A percentile compares a stretch with the other conserved stretches of the same genome.
Evolutionary conservation across 2,113 vertebrate genomes (phyloP).

Genomic region (Chiloscyllium plagiosum): DNA sequence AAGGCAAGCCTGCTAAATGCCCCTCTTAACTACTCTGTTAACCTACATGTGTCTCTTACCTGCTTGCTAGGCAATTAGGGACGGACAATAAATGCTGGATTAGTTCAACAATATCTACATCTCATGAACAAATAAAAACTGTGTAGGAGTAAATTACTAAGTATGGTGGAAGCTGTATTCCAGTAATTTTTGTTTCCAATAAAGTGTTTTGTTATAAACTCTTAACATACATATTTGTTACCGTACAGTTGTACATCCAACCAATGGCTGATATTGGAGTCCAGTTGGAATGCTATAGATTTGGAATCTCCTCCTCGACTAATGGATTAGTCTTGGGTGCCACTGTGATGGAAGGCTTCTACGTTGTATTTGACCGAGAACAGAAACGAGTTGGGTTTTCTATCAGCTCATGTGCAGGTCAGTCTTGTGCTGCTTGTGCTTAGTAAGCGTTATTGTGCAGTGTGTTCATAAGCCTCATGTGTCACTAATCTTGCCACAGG

Average conservation of each 20-base stretch:
- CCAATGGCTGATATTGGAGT: conserved; percentile 67
- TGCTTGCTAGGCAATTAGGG: too few relatives aligned
- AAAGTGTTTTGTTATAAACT: too few relatives aligned
- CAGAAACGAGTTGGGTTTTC: conserved; percentile 81
- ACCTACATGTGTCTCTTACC: not conserved
- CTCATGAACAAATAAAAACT: too few relatives aligned
- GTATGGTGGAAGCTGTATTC: too few relatives aligned
- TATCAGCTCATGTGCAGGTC: conserved; percentile 84
- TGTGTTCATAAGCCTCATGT: not conserved
- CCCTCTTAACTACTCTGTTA: too few relatives aligned
- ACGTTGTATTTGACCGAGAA: conserved; percentile 82
- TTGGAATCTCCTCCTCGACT: conserved; percentile 77
- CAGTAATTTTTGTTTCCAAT: too few relatives aligned
- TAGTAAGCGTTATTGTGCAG: not conserved
- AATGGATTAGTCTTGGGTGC: conserved; percentile 87
- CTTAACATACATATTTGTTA: not conserved
- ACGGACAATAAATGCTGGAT: too few relatives aligned
- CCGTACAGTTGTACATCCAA: conserved; percentile 82
- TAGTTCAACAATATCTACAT: too few relatives aligned
- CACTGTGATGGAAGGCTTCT: conserved; percentile 96
- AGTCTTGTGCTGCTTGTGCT: not conserved
- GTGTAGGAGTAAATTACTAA: too few relatives aligned
- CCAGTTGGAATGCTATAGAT: conserved; percentile 78
- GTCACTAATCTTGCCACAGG: not conserved
- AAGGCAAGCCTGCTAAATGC: too few relatives aligned